Conservation (phyloP, 2,888 invertebrate genomes). For the Punctoribates punctum region DNA sequence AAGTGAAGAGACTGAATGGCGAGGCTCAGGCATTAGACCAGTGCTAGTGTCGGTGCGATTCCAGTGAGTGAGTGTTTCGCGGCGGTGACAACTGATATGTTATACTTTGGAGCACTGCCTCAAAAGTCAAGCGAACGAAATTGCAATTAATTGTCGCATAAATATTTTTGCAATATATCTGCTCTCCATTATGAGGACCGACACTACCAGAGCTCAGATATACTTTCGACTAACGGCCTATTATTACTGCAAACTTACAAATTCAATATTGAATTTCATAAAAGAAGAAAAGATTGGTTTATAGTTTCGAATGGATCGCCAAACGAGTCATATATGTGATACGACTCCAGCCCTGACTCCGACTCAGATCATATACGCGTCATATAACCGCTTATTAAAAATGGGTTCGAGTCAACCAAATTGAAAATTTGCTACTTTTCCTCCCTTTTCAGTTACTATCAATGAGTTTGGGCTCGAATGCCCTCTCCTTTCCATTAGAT, state of each 20-base stretch:
- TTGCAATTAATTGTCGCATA: slow-evolving; percentile 47
- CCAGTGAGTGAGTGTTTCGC: slow-evolving; percentile 5
- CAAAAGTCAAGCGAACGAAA: slow-evolving; percentile 37
- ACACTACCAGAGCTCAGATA: not conserved
- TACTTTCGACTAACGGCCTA: not conserved
- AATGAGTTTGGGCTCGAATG: too few species aligned
- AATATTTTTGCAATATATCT: slow-evolving; percentile 42
- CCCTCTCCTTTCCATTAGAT: too few species aligned
- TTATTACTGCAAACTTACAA: slow-evolving; percentile 16
- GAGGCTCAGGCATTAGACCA: too few species aligned
- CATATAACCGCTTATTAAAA: not conserved
- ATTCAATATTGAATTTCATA: slow-evolving; percentile 27
- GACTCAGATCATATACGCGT: not conserved
- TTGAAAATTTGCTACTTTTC: not conserved
- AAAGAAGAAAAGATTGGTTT: not conserved
- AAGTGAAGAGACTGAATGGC: slow-evolving; percentile 22
- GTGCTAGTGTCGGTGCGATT: not conserved
- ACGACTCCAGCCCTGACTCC: too few species aligned
- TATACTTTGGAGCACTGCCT: not conserved
- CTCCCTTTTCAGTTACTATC: too few species aligned
- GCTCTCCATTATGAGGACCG: not conserved
- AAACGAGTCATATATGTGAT: not conserved
- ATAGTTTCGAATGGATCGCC: not conserved
- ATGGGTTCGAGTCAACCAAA: not conserved
- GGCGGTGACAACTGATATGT: slow-evolving; percentile 23